A percentile compares a stretch with the other conserved stretches of the same genome.
phyloP scores from a whole-genome alignment of 2,888 invertebrate species.

The Zhuqinia jingwanae region DNA sequence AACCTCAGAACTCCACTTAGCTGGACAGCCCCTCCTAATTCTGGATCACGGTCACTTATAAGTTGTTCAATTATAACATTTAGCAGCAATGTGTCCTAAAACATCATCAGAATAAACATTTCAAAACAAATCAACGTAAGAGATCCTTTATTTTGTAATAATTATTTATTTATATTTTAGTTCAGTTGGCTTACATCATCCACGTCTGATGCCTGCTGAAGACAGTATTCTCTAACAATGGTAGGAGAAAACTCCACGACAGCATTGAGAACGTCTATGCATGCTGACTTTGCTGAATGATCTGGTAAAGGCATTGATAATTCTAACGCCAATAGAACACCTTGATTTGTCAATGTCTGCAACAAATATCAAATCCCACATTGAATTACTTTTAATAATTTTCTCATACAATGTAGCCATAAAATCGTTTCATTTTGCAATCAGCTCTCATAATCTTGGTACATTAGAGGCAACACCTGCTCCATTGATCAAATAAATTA shows the following conservation, averaged over 20 bases:
- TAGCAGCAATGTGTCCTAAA: conserved; percentile 91
- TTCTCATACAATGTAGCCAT: background rate
- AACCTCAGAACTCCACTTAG: conserved; percentile 96
- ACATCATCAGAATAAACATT: background rate
- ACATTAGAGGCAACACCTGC: conserved; percentile 76
- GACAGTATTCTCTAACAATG: conserved; percentile 97
- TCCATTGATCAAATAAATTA: conserved; percentile 32
- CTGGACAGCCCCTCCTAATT: conserved; percentile 98
- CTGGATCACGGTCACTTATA: conserved; percentile 97
- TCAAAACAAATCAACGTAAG: too few relatives aligned
- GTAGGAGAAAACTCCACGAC: conserved; percentile 99
- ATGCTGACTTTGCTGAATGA: conserved; percentile 96
- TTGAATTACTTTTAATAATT: too few relatives aligned
- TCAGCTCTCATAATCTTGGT: conserved; percentile 79
- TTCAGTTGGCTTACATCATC: conserved; percentile 87
- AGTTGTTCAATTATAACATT: conserved; percentile 99
- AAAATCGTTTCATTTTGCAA: conserved; percentile 27
- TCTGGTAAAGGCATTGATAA: conserved; percentile 95
- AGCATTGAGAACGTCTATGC: conserved; percentile 98
- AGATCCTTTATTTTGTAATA: too few relatives aligned
- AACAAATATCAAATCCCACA: conserved; percentile 61
- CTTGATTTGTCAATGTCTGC: conserved; percentile 90
- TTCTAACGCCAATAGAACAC: conserved; percentile 93
- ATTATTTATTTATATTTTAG: too few relatives aligned
- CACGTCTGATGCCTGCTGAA: conserved; percentile 93